phyloP scores from a whole-genome alignment of 2,888 invertebrate genomes.

The Myopa tessellatipennis region DNA sequence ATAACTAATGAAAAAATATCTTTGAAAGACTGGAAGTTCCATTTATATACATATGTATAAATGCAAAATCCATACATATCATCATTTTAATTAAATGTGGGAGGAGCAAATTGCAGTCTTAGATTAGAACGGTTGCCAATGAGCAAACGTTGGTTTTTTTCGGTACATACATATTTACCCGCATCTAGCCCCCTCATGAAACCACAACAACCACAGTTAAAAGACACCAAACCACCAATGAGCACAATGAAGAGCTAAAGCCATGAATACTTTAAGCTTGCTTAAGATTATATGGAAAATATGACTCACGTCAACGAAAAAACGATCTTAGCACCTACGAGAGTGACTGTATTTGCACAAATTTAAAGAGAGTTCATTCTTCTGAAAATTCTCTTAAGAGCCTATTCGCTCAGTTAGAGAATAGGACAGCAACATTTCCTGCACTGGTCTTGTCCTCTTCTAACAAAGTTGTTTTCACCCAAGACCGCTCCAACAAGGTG shows the following conservation, averaged over 20 bases:
- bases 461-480: constrained; percentile 17
- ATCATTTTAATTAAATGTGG: constrained; percentile 25
- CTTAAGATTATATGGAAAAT: constrained; percentile 6
- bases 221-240: constrained; percentile 31
- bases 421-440: neutral
- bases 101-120: constrained; percentile 26
- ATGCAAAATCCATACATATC: constrained; percentile 17
- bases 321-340: constrained; percentile 15
- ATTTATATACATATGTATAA: constrained; percentile 26
- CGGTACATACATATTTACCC: constrained; percentile 3
- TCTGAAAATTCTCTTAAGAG: constrained; percentile 24
- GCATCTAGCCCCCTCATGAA: neutral
- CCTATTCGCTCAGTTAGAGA: neutral
- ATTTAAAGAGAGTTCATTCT: neutral
- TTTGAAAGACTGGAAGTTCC: neutral
- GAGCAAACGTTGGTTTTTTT: neutral
- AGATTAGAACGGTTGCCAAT: constrained; percentile 25
- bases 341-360: neutral
- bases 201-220: neutral
- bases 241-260: constrained; percentile 1
- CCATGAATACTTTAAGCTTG: constrained; percentile 11
- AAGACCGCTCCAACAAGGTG: neutral
- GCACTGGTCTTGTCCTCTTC: constrained; percentile 12
- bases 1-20: neutral
- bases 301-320: constrained; percentile 27